These are phyloP conservation scores for Cacatua alba DNA, from an alignment of 2,113 vertebrate genomes.

Conservation along the genomic window DNA sequence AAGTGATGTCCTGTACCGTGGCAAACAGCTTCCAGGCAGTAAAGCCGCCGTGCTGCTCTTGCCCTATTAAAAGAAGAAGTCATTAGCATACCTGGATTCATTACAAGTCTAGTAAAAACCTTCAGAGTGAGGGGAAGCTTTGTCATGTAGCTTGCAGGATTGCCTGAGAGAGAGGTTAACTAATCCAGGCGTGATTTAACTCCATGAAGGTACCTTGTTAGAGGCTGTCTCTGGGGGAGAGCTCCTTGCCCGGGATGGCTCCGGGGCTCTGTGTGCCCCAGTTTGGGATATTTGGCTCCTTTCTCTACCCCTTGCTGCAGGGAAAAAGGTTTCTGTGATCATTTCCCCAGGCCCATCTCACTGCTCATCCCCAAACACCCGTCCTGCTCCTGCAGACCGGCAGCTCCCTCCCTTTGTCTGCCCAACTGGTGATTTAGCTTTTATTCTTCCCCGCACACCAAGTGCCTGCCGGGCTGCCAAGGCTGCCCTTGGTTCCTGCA, in stretches of 20 bases:
- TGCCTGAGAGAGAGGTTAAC: not conserved
- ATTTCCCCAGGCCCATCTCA: not conserved
- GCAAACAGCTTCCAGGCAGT: not conserved
- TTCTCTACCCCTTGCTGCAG: not conserved
- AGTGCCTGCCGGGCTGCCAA: constrained; percentile 41
- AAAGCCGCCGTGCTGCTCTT: fast-evolving
- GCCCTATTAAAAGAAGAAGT: not conserved
- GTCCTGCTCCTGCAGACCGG: not conserved
- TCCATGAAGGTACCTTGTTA: not conserved
- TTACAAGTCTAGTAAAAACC: not conserved
- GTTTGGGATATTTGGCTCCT: not conserved
- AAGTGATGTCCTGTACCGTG: not conserved
- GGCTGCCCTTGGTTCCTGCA: not conserved
- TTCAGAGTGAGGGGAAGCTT: not conserved
- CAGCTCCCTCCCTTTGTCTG: constrained; percentile 26
- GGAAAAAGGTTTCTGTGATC: not conserved
- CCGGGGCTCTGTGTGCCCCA: not conserved
- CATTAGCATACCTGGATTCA: not conserved
- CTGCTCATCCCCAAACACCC: not conserved
- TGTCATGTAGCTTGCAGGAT: not conserved
- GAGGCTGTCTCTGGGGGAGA: not conserved
- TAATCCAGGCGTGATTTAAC: not conserved
- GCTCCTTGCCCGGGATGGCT: not conserved
- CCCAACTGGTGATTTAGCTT: constrained; percentile 45
- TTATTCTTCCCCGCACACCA: constrained; percentile 39